Conservation (phyloP, 1,140 invertebrate species). For the Cyclina sinensis region DNA sequence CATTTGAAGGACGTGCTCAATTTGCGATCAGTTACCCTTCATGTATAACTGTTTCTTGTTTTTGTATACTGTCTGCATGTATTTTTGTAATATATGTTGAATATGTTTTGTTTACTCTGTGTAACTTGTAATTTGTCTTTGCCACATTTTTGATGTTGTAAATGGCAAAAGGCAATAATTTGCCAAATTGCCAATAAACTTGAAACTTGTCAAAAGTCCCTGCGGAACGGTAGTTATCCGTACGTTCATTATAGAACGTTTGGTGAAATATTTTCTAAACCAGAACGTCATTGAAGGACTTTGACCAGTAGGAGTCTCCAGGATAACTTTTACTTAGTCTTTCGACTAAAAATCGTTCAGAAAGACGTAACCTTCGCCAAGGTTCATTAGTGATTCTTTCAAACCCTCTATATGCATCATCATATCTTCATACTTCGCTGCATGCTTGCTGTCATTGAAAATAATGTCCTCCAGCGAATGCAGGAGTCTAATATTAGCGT, state of each 20-base stretch:
- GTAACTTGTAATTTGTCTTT: no score
- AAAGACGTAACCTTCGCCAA: constrained; percentile 64
- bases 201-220: constrained; percentile 60
- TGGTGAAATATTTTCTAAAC: neutral
- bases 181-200: no score
- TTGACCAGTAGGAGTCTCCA: neutral
- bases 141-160: no score
- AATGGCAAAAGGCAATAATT: no score
- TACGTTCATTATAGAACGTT: no score
- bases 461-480: constrained; percentile 8
- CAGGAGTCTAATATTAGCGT: constrained; percentile 44
- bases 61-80: no score
- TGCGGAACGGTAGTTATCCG: neutral
- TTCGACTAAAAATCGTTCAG: constrained; percentile 56
- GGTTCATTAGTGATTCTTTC: constrained; percentile 29
- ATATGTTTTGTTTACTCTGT: no score
- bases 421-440: constrained; percentile 37
- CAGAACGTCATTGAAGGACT: constrained; percentile 26
- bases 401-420: constrained; percentile 51
- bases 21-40: no score
- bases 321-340: constrained; percentile 47
- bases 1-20: no score
- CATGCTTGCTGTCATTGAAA: neutral
- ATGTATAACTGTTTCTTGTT: no score
- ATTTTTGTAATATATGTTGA: no score